phyloP scores from a whole-genome alignment of 1,140 invertebrate species.

The Plodia interpunctella region DNA sequence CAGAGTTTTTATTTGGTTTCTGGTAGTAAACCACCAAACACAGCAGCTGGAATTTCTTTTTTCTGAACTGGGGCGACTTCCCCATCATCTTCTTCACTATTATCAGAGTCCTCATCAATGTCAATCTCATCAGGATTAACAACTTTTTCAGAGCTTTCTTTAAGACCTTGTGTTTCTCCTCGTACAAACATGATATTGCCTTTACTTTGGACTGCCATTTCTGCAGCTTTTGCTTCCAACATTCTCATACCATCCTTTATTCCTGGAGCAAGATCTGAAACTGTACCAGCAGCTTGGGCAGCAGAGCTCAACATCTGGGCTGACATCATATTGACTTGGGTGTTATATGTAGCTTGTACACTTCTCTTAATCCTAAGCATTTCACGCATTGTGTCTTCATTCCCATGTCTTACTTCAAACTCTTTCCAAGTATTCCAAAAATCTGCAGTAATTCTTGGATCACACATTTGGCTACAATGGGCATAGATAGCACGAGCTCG shows the following conservation, averaged over 20 bases:
- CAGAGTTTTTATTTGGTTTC: conserved; percentile 45
- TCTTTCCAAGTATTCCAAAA: conserved; percentile 99
- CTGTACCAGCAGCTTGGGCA: conserved; percentile 79
- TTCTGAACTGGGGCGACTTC: conserved; percentile 86
- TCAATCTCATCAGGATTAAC: conserved; percentile 97
- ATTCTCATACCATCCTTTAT: conserved; percentile 91
- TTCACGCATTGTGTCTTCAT: conserved; percentile 99
- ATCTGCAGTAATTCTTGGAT: conserved; percentile 94
- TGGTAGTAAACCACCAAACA: conserved; percentile 87
- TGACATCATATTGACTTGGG: conserved; percentile 98
- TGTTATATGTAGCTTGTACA: conserved; percentile 98
- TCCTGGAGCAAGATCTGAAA: conserved; percentile 82
- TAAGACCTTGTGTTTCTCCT: conserved; percentile 89
- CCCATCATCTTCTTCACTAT: conserved; percentile 81
- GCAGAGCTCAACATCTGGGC: conserved; percentile 94
- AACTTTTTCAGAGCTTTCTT: conserved; percentile 83
- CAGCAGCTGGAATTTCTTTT: conserved; percentile 88
- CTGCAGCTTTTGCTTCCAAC: conserved; percentile 89
- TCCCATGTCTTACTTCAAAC: conserved; percentile 99
- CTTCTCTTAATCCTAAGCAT: conserved; percentile 99
- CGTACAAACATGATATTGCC: conserved; percentile 90
- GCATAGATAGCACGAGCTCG: conserved; percentile 97
- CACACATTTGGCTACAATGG: conserved; percentile 99
- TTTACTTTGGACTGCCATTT: conserved; percentile 77
- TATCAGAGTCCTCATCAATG: conserved; percentile 89